A percentile compares a stretch with the other conserved stretches of the same genome.
These are phyloP conservation scores for Ceratitis capitata DNA, from an alignment of 1,140 invertebrate genomes.

Conservation along the genomic window DNA sequence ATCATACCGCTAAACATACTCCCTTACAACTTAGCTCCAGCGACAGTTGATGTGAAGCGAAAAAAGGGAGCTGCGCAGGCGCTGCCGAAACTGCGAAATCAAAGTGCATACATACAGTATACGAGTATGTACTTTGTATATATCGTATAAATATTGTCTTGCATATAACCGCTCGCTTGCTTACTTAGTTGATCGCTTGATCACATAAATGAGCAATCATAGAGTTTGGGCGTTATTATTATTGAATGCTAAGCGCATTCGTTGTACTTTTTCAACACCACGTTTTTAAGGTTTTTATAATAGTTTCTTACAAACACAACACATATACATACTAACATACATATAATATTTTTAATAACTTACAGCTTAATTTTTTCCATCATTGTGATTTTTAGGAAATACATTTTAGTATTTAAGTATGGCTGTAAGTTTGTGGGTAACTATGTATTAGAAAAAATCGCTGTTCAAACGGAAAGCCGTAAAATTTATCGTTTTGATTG, in stretches of 20 bases:
- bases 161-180: neutral
- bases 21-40: neutral
- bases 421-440: too few relatives aligned
- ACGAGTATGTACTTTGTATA: neutral
- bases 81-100: neutral
- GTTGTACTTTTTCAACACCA: neutral
- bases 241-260: neutral
- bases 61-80: slow-evolving; percentile 3
- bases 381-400: slow-evolving; percentile 7
- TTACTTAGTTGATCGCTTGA: neutral
- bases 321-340: neutral
- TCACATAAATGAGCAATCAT: neutral
- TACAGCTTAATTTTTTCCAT: neutral
- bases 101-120: neutral
- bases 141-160: neutral
- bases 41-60: neutral
- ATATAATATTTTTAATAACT: neutral
- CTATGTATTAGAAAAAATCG: neutral
- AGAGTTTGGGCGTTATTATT: slow-evolving; percentile 4
- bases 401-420: too few relatives aligned
- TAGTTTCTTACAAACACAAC: neutral
- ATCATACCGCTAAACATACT: slow-evolving; percentile 15
- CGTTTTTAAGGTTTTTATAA: neutral
- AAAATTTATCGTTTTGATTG: neutral
- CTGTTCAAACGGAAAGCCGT: neutral